These are phyloP conservation scores for Mellilla xanthometata DNA, from an alignment of 2,888 invertebrate genomes.

Conservation along the genomic window DNA sequence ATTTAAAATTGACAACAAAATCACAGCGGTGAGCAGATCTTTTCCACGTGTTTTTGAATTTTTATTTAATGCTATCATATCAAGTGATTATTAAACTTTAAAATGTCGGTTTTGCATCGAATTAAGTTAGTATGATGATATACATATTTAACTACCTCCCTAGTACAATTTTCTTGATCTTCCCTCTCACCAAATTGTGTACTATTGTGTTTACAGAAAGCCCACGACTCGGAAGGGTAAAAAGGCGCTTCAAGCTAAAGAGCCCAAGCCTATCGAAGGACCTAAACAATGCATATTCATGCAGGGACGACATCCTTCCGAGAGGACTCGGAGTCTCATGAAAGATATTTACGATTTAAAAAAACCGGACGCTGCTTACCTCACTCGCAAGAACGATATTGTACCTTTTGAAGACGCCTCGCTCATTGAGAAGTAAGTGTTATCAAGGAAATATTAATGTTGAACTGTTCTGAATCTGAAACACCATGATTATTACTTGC, in stretches of 20 bases:
- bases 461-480: too few relatives aligned
- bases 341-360: constrained; percentile 94
- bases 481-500: too few relatives aligned
- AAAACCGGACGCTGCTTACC: constrained; percentile 90
- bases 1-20: too few relatives aligned
- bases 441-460: neutral
- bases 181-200: too few relatives aligned
- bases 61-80: neutral
- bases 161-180: too few relatives aligned
- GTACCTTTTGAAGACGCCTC: constrained; percentile 96
- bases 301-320: constrained; percentile 91
- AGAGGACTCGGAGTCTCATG: constrained; percentile 86
- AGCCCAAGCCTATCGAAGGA: constrained; percentile 94
- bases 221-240: constrained; percentile 95
- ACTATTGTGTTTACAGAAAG: constrained; percentile 88
- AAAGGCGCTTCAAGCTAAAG: constrained; percentile 89
- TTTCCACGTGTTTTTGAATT: too few relatives aligned
- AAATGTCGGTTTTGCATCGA: constrained; percentile 69
- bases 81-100: neutral
- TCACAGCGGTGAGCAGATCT: too few relatives aligned
- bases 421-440: constrained; percentile 88
- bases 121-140: constrained; percentile 51
- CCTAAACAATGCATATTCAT: constrained; percentile 92
- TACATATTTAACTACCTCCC: neutral
- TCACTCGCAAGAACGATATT: constrained; percentile 92